phyloP scores from a whole-genome alignment of 2,888 invertebrate species.

The Pyrocoelia pectoralis region DNA sequence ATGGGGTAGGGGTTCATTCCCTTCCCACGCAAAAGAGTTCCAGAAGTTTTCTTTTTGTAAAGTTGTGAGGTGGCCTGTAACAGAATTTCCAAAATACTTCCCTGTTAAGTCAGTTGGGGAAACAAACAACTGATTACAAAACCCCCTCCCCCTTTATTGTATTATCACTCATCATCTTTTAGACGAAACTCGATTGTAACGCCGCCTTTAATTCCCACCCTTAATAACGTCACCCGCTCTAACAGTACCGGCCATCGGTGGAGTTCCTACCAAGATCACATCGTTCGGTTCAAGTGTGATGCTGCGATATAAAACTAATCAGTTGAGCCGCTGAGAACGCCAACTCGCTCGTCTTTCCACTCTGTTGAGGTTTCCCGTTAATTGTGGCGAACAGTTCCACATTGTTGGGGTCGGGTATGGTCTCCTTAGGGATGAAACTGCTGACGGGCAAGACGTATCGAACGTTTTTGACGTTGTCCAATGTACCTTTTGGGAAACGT shows the following conservation, averaged over 20 bases:
- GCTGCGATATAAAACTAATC: conserved; percentile 71
- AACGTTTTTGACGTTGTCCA: conserved; percentile 83
- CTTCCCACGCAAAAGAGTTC: too few species aligned
- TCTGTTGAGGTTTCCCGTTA: conserved; percentile 68
- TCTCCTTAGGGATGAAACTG: conserved; percentile 64
- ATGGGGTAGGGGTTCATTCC: too few species aligned
- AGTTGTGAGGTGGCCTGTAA: too few species aligned
- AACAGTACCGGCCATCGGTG: too few species aligned
- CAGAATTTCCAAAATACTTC: too few species aligned
- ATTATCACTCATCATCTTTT: too few species aligned
- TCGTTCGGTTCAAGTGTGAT: conserved; percentile 77
- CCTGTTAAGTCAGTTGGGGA: too few species aligned
- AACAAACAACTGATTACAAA: too few species aligned
- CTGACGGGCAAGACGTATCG: conserved; percentile 81
- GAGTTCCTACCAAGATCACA: conserved; percentile 78
- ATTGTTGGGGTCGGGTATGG: conserved; percentile 66
- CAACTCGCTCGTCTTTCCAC: conserved; percentile 72
- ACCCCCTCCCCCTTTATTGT: too few species aligned
- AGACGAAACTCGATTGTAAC: conserved; percentile 58
- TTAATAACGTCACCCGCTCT: conserved; percentile 71
- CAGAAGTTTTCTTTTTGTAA: too few species aligned
- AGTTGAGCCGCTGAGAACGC: conserved; percentile 71
- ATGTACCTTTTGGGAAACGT: conserved; percentile 68
- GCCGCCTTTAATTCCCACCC: conserved; percentile 65
- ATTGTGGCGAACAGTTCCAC: conserved; percentile 68